These are phyloP conservation scores for Drosophila kurseongensis DNA, from an alignment of 1,140 invertebrate species.

Conservation along the genomic window DNA sequence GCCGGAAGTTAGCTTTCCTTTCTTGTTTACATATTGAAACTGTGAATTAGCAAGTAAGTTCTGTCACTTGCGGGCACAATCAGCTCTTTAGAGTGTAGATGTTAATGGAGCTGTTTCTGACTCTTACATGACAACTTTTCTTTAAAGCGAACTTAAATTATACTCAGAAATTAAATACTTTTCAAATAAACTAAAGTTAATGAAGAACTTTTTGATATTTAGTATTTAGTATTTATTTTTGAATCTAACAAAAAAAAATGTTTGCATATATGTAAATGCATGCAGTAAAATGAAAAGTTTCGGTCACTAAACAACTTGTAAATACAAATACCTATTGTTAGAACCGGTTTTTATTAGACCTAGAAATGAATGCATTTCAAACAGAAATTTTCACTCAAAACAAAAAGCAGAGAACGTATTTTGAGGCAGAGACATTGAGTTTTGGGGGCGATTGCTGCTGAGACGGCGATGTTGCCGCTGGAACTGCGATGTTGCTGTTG, in stretches of 20 bases:
- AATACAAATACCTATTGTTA: not conserved
- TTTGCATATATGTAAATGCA: conserved; percentile 3
- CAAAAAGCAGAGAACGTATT: conserved; percentile 2
- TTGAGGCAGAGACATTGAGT: conserved; percentile 2
- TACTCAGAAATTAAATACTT: not conserved
- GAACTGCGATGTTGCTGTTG: not conserved
- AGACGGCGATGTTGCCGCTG: conserved; percentile 2
- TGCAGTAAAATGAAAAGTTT: conserved; percentile 15
- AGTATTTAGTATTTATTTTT: too few species aligned
- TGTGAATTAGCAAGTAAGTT: conserved; percentile 23
- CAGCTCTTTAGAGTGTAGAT: conserved; percentile 25
- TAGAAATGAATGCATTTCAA: not conserved
- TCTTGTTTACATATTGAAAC: too few species aligned
- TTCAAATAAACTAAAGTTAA: too few species aligned
- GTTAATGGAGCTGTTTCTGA: conserved; percentile 28
- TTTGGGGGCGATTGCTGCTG: conserved; percentile 5
- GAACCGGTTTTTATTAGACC: conserved; percentile 37
- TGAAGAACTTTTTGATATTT: too few species aligned
- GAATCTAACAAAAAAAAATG: not conserved
- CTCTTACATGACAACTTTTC: conserved; percentile 2
- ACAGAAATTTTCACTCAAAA: conserved; percentile 36
- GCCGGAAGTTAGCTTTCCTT: too few species aligned
- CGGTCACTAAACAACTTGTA: conserved; percentile 11
- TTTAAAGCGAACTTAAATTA: not conserved
- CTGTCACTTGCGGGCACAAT: conserved; percentile 29